Conservation (phyloP, 1,140 invertebrate species). For the Lepidurus arcticus region DNA sequence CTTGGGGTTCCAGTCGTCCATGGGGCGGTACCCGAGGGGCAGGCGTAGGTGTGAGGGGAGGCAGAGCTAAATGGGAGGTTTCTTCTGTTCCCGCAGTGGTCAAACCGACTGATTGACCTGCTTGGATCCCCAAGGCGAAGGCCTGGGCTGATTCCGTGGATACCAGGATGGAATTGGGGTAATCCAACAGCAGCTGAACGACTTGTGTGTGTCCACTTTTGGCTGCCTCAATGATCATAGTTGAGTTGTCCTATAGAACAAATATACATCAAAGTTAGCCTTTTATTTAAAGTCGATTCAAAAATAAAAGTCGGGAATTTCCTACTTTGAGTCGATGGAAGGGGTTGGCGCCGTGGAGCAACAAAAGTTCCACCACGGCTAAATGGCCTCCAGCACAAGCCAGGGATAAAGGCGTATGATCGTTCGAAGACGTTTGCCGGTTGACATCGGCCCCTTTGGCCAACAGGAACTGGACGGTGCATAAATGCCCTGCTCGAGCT, state of each 20-base stretch:
- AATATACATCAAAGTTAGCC: not conserved
- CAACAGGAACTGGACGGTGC: conserved; percentile 93
- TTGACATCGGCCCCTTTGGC: conserved; percentile 88
- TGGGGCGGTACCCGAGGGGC: conserved; percentile 37
- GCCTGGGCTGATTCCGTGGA: conserved; percentile 40
- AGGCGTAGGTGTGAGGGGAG: conserved; percentile 20
- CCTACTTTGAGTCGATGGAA: conserved; percentile 85
- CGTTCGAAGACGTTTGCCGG: conserved; percentile 88
- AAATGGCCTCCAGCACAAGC: conserved; percentile 94
- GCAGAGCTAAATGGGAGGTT: not conserved
- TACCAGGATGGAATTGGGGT: conserved; percentile 75
- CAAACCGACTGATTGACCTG: conserved; percentile 11
- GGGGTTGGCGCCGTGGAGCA: conserved; percentile 86
- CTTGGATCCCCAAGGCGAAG: conserved; percentile 44
- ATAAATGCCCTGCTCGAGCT: conserved; percentile 96
- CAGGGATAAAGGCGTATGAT: conserved; percentile 94
- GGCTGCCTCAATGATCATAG: conserved; percentile 96
- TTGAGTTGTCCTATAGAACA: conserved; percentile 78
- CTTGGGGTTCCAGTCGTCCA: conserved; percentile 35
- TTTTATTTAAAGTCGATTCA: not conserved
- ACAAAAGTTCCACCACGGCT: conserved; percentile 81
- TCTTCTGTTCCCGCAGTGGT: conserved; percentile 8
- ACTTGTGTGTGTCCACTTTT: conserved; percentile 94
- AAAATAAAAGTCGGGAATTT: conserved; percentile 26
- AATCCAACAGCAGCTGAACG: conserved; percentile 90